Evolutionary conservation across 2,888 invertebrate species (phyloP), one percentile per base, ranked within the genome.

Genomic region (Melitaea athalia): DNA sequence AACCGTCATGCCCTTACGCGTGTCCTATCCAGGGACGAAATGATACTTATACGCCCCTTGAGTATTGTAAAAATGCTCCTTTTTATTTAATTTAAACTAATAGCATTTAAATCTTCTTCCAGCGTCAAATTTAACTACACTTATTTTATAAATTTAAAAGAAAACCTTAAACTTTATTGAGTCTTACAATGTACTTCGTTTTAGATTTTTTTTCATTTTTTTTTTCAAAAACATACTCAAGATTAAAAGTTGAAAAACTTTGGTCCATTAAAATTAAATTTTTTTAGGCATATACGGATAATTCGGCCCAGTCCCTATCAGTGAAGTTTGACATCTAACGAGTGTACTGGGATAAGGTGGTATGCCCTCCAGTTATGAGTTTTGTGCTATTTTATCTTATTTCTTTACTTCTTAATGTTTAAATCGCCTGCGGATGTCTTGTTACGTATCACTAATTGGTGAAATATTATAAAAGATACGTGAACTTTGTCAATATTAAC

Each of bases 261-360:
- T 24, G 24, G 3, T 24, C 24, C 24, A 24, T 24, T 2, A 24
- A 24, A 24, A 24, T 24, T 24, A 24, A 24, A 24, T 24, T 24
- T 24, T n/a, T n/a, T n/a, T n/a, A n/a, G n/a, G 24, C 24, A 24
- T 24, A 24, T 24, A 24, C 24, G 24, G 47, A 57, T 47, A 45
- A 12, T 38, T 38, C 38, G 38, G 8, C 8, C 38, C 38, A 7
- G 38, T 38, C 79, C 79, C 81, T 87, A 87, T 90, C 86, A 81
- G 77, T 78, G 78, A 89, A 91, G 82, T 91, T 92, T 90, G 89
- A 89, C 89, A 85, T 87, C 86, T 85, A 84, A 86, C 84, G 86
- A 82, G 84, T 88, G 86, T 87, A 89, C 89, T 86, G 87, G 82
- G 89, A 91, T 91, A 86, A 85, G 83, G 14, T 14, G 72, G 74